These are phyloP conservation scores for Catocala nupta DNA, from an alignment of 2,888 invertebrate genomes.

Conservation along the genomic window DNA sequence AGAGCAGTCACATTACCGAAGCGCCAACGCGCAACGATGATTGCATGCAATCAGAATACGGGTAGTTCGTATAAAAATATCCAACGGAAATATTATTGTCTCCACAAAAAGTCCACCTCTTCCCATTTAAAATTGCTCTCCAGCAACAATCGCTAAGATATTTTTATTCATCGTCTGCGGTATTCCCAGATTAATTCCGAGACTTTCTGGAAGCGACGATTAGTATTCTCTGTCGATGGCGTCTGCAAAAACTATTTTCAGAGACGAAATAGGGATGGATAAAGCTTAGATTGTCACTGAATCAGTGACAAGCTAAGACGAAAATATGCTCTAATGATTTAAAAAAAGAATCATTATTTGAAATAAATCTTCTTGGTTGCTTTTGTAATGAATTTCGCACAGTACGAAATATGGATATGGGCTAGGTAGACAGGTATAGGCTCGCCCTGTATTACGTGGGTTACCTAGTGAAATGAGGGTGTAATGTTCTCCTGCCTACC, in stretches of 20 bases:
- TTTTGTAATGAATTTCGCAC: no score
- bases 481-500: no score
- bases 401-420: no score
- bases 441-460: no score
- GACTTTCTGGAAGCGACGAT: slow-evolving; percentile 4
- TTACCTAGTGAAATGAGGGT: no score
- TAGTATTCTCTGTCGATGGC: slow-evolving; percentile 10
- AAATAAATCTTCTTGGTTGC: no score
- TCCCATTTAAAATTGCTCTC: background rate
- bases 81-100: background rate
- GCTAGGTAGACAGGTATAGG: no score
- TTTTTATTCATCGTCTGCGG: slow-evolving; percentile 11
- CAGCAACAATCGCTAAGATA: slow-evolving; percentile 9
- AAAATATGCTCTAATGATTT: no score
- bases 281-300: background rate
- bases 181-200: slow-evolving; percentile 15
- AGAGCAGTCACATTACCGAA: no score
- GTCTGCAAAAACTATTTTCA: slow-evolving; percentile 17
- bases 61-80: background rate
- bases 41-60: no score
- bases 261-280: background rate
- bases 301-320: background rate
- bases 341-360: no score
- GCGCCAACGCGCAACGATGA: no score
- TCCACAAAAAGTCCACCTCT: background rate